Percentiles rank a stretch among this genome's conserved stretches.
phyloP scores from a whole-genome alignment of 2,113 vertebrate species.

The Panthera uncia region DNA sequence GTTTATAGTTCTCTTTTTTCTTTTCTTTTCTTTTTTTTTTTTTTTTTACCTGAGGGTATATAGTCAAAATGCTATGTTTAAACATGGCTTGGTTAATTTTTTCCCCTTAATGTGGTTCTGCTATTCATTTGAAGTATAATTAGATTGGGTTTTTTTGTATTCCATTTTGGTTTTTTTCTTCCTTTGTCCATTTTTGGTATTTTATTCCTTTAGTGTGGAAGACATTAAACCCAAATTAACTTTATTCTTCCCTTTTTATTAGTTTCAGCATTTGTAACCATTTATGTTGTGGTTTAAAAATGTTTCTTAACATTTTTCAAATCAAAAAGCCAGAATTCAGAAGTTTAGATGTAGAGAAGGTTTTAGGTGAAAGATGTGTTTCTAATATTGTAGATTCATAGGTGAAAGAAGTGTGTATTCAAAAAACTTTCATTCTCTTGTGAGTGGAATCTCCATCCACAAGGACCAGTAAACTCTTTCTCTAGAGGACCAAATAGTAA shows the following conservation, averaged over 20 bases:
- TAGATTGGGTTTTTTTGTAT: background rate
- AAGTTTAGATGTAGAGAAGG: background rate
- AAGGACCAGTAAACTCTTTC: background rate
- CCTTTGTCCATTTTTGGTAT: background rate
- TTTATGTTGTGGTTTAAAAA: background rate
- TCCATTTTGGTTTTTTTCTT: slow-evolving; percentile 17
- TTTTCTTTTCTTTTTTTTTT: background rate
- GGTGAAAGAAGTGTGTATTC: background rate
- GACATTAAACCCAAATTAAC: background rate
- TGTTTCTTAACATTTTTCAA: background rate
- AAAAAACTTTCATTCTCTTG: background rate
- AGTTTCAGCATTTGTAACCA: background rate
- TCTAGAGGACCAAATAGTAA: background rate
- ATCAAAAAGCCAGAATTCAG: background rate
- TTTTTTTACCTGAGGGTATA: background rate
- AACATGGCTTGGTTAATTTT: background rate
- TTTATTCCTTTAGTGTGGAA: background rate
- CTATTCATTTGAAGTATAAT: slow-evolving; percentile 5
- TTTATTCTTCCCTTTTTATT: slow-evolving; percentile 10
- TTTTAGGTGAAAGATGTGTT: background rate
- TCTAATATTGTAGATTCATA: background rate
- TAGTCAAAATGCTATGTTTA: background rate
- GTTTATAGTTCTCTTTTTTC: background rate
- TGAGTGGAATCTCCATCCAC: background rate
- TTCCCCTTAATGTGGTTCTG: background rate